Base-by-base conservation (phyloP, 2,888 invertebrate species). In the Bugula neritina region DNA sequence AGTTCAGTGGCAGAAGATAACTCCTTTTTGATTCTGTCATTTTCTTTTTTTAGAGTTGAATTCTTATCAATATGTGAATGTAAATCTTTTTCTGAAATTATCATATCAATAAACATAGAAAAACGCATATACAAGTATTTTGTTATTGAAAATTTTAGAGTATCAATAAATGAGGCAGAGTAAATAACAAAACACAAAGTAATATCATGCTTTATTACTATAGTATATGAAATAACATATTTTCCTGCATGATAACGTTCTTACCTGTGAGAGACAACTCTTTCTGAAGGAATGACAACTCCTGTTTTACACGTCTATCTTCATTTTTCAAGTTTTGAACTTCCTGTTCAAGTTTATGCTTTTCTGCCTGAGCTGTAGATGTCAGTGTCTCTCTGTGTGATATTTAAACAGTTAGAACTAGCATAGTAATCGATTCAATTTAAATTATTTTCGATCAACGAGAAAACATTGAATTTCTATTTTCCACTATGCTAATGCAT, bases 291-390 rank as follows among this genome's bases (percentile, higher is more conserved):
- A 86, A 82, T 0, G 86, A 83, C 1, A 90, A 82, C 75, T 91
- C 91, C 23, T 87, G 86, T 74, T 89, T 89, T 2, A 91, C 83
- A 72, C 88, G 88, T 0, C 86, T 84, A 79, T 92, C 92, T 74
- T 90, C 90, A 10, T 89, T 89, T 76, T 90, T 89, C 0, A 91
- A 86, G 0, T 84, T 84, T 69, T 88, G 87, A 5, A 91, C 85
- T 78, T 90, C 89, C 10, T 86, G 85, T 78, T 92, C 90, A 1
- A 92, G 76, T 23, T 76, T 76, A 57, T 78, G 75, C 57, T 78
- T 78, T 35, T 81, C 86, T 0, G 86, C 77, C 10, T 77, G 77
- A 83, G 77, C 87, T 81, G 79, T 89, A 35, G 85, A 85, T 0
- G 88, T 85, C 76, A 89, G 87, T 63, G 90, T 89, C 78, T 94